These are phyloP conservation scores for Oreochromis tanganicae DNA, from an alignment of 2,113 vertebrate species.

Conservation along the genomic window DNA sequence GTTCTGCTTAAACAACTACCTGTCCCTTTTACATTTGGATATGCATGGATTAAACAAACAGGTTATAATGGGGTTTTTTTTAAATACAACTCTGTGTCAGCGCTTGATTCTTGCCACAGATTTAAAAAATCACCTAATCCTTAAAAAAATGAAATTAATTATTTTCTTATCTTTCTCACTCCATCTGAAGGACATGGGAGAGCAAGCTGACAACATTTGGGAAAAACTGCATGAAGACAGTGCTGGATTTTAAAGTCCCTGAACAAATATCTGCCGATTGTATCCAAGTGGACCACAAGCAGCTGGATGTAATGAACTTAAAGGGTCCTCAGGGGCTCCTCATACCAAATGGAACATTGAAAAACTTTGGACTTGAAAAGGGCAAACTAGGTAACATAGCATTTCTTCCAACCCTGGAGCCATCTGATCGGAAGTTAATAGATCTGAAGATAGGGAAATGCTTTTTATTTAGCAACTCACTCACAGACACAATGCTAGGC, in stretches of 20 bases:
- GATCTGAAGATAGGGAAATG: slow-evolving; percentile 2
- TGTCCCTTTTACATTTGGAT: too few species aligned
- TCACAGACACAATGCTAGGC: background rate
- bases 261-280: background rate
- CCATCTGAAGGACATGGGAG: background rate
- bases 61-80: background rate
- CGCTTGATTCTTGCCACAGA: background rate
- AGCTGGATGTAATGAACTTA: background rate
- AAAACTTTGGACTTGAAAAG: background rate
- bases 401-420: background rate
- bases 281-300: background rate
- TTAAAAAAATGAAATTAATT: background rate
- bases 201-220: background rate
- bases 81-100: background rate
- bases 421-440: background rate
- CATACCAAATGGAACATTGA: background rate
- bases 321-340: background rate
- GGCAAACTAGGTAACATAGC: background rate
- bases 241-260: background rate
- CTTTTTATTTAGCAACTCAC: slow-evolving; percentile 33
- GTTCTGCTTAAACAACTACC: background rate
- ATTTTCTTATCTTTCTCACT: background rate
- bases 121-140: background rate
- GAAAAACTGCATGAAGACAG: background rate
- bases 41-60: background rate